Conservation (phyloP, 2,797 vertebrate species). For the Acanthornis magna region DNA sequence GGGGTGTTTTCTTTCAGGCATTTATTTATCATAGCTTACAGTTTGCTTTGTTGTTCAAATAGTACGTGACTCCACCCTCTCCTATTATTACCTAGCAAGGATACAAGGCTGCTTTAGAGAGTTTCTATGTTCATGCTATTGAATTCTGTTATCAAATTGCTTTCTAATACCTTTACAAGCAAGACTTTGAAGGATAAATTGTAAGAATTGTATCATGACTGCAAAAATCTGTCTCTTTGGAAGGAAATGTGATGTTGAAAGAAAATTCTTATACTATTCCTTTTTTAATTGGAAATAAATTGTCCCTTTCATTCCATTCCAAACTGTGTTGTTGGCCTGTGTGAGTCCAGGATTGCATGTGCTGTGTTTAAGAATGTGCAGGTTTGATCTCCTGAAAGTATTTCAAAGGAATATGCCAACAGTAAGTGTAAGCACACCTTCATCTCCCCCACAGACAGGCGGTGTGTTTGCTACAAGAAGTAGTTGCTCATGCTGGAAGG, state of each 20-base stretch:
- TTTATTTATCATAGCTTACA: conserved; percentile 62
- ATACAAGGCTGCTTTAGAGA: background rate
- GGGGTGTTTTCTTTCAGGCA: conserved; percentile 60
- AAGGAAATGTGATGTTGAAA: background rate
- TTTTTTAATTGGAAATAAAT: background rate
- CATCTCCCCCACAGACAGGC: background rate
- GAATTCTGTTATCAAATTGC: background rate
- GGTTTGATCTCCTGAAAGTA: background rate
- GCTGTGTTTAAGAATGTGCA: background rate
- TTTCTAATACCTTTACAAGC: background rate
- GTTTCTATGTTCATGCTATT: background rate
- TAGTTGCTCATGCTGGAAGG: background rate
- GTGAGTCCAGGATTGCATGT: background rate
- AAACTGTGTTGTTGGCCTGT: background rate
- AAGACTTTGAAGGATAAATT: background rate
- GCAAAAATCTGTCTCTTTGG: background rate
- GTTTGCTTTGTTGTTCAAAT: conserved; percentile 66
- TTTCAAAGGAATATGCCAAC: background rate
- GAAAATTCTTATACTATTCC: background rate
- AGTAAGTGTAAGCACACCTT: background rate
- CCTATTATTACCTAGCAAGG: conserved; percentile 25
- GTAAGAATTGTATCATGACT: background rate
- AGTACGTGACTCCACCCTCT: conserved; percentile 50
- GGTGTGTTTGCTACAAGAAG: background rate
- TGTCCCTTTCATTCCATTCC: background rate